Percentiles rank a stretch among this genome's conserved stretches.
Conservation (phyloP, 1,140 invertebrate genomes). For the Protaetia brevitarsis region DNA sequence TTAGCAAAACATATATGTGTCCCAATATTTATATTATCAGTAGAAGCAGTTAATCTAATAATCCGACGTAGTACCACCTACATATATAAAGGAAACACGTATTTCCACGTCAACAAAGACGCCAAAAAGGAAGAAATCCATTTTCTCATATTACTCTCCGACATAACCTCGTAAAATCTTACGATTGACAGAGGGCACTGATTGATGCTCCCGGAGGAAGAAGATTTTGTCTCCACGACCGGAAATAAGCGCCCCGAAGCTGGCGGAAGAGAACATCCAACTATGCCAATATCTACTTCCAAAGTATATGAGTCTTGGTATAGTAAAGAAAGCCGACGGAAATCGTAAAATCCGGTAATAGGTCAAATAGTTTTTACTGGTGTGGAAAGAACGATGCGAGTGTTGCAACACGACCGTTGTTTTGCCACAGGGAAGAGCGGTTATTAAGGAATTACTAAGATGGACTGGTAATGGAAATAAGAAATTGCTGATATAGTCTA, state of each 20-base stretch:
- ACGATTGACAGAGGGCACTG: conserved; percentile 6
- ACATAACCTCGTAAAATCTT: conserved; percentile 12
- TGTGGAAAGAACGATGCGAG: no score
- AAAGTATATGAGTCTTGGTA: background rate
- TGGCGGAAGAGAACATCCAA: background rate
- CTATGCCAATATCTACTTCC: background rate
- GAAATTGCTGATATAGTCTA: no score
- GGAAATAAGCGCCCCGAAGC: background rate
- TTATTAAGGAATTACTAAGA: no score
- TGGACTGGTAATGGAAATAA: no score
- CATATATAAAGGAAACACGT: no score
- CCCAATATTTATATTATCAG: no score
- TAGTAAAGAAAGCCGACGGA: conserved; percentile 1
- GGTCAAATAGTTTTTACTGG: conserved; percentile 12
- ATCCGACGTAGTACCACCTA: no score
- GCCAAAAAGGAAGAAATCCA: background rate
- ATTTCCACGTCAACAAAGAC: background rate
- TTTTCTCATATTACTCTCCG: background rate
- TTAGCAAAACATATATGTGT: no score
- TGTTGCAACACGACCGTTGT: no score
- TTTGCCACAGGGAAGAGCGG: no score
- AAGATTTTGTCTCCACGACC: background rate
- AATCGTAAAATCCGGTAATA: conserved; percentile 1
- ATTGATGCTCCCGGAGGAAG: background rate
- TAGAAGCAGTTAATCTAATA: no score